A percentile compares a stretch with the other conserved stretches of the same genome.
phyloP scores from a whole-genome alignment of 2,113 vertebrate genomes.

The Eptatretus burgeri region DNA sequence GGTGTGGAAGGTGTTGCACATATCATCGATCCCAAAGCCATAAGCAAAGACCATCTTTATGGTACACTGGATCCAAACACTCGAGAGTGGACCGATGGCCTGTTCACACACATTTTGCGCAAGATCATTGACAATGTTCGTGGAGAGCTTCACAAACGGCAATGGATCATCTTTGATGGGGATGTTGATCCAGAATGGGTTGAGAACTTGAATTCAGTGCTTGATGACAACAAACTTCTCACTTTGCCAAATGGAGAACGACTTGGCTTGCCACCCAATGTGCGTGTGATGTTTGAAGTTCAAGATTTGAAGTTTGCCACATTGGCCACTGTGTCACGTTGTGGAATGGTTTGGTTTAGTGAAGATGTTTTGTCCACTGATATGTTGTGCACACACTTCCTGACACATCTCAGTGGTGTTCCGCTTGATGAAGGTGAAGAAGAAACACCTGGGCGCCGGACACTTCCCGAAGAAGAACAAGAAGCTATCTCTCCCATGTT shows the following conservation, averaged over 20 bases:
- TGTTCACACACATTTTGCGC: slow-evolving; percentile 32
- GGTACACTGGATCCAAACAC: slow-evolving; percentile 29
- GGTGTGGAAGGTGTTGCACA: slow-evolving; percentile 21
- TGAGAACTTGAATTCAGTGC: slow-evolving; percentile 32
- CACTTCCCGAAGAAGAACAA: slow-evolving; percentile 53
- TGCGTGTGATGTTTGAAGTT: slow-evolving; percentile 26
- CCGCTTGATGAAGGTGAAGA: slow-evolving; percentile 88
- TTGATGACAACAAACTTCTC: slow-evolving; percentile 33
- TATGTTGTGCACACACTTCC: slow-evolving; percentile 95
- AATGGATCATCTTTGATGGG: slow-evolving; percentile 31
- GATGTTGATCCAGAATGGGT: slow-evolving; percentile 35
- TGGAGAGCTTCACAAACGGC: slow-evolving; percentile 18
- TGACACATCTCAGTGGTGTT: slow-evolving; percentile 59
- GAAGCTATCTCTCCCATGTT: slow-evolving; percentile 76
- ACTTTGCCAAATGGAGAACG: slow-evolving; percentile 30
- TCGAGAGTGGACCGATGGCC: slow-evolving; percentile 36
- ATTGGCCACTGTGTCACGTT: slow-evolving; percentile 28
- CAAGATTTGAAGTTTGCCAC: slow-evolving; percentile 32
- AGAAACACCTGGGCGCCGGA: slow-evolving; percentile 60
- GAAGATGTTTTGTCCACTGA: slow-evolving; percentile 36
- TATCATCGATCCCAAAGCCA: slow-evolving; percentile 32
- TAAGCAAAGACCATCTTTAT: slow-evolving; percentile 33
- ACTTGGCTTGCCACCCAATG: slow-evolving; percentile 28
- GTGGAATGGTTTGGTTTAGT: slow-evolving; percentile 36
- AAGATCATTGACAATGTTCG: slow-evolving; percentile 10